Conservation (phyloP, 2,888 invertebrate genomes). For the Trichogramma dendrolimi region DNA sequence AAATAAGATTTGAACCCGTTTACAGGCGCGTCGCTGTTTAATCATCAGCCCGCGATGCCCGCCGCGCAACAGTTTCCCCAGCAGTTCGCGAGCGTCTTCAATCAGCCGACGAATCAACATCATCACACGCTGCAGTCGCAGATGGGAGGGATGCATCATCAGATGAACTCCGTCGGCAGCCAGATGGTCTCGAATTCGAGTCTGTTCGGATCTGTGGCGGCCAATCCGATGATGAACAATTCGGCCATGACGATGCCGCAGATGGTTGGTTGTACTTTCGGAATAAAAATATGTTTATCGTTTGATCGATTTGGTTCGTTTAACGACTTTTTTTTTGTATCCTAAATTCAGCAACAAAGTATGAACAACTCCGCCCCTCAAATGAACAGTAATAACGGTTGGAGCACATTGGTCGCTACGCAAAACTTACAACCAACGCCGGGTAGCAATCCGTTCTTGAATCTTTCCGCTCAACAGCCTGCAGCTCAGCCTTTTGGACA, state of each 20-base stretch:
- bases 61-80: slow-evolving; percentile 40
- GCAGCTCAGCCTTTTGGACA: slow-evolving; percentile 29
- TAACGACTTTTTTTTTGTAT: slow-evolving; percentile 1
- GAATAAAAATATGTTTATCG: slow-evolving; percentile 13
- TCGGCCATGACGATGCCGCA: slow-evolving; percentile 41
- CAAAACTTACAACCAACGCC: slow-evolving; percentile 49
- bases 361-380: slow-evolving; percentile 31
- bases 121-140: slow-evolving; percentile 37
- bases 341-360: slow-evolving; percentile 25
- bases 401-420: slow-evolving; percentile 46
- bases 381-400: slow-evolving; percentile 45
- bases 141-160: slow-evolving; percentile 39
- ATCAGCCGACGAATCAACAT: slow-evolving; percentile 20
- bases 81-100: slow-evolving; percentile 34
- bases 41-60: slow-evolving; percentile 37
- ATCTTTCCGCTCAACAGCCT: slow-evolving; percentile 41
- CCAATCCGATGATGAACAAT: slow-evolving; percentile 37
- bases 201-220: slow-evolving; percentile 34
- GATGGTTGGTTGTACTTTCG: slow-evolving; percentile 38
- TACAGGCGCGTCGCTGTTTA: slow-evolving; percentile 37
- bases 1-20: slow-evolving; percentile 14
- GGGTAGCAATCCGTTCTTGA: slow-evolving; percentile 50
- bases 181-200: slow-evolving; percentile 40
- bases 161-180: slow-evolving; percentile 39
- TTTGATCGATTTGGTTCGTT: background rate